phyloP scores from a whole-genome alignment of 2,113 vertebrate genomes.

The Lophura nycthemera region DNA sequence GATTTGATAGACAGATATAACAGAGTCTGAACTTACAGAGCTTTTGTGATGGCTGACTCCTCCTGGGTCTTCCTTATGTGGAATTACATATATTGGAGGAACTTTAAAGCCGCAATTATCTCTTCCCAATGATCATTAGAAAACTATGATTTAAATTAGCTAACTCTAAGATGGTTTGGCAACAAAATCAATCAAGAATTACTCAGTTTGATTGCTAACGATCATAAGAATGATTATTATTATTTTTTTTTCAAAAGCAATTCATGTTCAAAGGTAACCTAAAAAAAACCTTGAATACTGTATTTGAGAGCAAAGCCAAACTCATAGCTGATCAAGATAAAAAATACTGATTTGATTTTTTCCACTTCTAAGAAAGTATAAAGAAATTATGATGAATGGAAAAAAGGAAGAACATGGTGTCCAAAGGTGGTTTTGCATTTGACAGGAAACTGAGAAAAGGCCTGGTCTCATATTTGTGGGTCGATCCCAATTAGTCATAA shows the following conservation, averaged over 20 bases:
- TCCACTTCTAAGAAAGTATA: background rate
- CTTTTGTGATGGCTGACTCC: background rate
- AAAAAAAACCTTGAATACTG: background rate
- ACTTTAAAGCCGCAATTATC: background rate
- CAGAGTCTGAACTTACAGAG: background rate
- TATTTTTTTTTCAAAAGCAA: background rate
- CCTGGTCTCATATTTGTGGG: background rate
- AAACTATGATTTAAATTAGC: background rate
- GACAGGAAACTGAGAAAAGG: background rate
- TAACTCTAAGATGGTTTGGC: background rate
- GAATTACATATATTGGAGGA: background rate
- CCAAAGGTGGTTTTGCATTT: background rate
- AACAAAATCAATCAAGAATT: background rate
- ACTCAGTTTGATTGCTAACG: background rate
- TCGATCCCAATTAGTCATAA: background rate
- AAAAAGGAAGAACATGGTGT: background rate
- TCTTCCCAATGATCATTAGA: background rate
- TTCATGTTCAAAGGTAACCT: background rate
- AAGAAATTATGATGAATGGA: background rate
- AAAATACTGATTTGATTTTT: background rate
- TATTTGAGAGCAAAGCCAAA: background rate
- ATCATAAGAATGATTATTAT: background rate
- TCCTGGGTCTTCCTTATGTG: background rate
- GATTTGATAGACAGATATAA: background rate
- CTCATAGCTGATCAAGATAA: rapidly evolving